Evolutionary conservation across 2,797 vertebrate genomes (phyloP), one percentile per base, ranked within the genome.

Genomic region (Gallirallus australis): DNA sequence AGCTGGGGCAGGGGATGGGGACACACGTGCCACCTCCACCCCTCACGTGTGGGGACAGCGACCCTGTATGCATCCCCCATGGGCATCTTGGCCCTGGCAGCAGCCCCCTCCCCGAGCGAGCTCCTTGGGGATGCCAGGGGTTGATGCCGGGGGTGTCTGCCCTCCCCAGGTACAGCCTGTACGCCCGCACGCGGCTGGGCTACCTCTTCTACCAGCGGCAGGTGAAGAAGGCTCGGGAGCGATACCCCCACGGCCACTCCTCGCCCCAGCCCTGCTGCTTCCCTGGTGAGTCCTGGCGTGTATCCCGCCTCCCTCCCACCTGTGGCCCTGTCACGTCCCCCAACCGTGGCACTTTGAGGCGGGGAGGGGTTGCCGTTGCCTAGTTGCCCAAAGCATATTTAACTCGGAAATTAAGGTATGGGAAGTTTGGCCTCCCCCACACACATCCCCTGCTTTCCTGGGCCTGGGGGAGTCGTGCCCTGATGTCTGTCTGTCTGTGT

Each of bases 181-280:
- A 99, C 47, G 98, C 99, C 20, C 98, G 97, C 94, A 99, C 99
- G 47, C 98, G 98, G 93, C 99, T 99, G 3, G 99, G 99, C 52
- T 99, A 99, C 96, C 97, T 99, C 96, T 99, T 99, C 98, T 99
- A 99, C 97, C 99, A 98, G 96, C 98, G 99, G 79, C 99, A 99
- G 85, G 98, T 99, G 97, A 99, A 97, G 95, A 99, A 98, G 97
- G 99, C 99, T 28, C 97, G 99, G 28, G 98, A 99, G 87, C 97
- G 98, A n/a, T 99, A 98, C 82, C 99, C 99, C 0, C 97, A 98
- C 5, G 99, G 99, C 85, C 99, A 99, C 88, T 99, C 99, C 1
- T 93, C 97, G 60, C 90, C 98, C 59, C 98, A 98, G 86, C 98
- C 99, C 14, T 94, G 98, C 93, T 97, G 97, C 90, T 97, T 99